Conservation (phyloP, 2,888 invertebrate species). For the Malthinus flaveolus region DNA sequence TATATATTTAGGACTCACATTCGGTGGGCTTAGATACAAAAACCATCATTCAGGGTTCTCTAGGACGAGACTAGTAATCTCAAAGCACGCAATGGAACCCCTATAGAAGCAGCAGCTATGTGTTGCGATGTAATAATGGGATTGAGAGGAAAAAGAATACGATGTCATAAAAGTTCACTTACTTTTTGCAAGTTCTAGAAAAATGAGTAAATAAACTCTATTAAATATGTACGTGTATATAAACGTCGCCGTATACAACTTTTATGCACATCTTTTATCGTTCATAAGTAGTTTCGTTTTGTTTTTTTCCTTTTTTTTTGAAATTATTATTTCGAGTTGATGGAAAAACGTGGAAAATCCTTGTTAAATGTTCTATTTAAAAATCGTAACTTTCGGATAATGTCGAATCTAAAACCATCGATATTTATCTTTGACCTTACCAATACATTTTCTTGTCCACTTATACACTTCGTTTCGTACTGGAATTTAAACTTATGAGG, state of each 20-base stretch:
- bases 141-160: constrained; percentile 29
- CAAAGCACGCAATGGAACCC: constrained; percentile 29
- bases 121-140: constrained; percentile 31
- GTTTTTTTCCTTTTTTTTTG: no score
- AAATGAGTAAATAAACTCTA: constrained; percentile 24
- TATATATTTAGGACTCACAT: constrained; percentile 35
- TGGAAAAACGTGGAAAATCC: no score
- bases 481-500: no score
- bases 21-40: constrained; percentile 33
- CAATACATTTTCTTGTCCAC: not conserved
- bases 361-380: not conserved
- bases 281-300: no score
- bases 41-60: constrained; percentile 33
- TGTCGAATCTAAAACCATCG: constrained; percentile 2
- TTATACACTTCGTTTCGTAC: no score
- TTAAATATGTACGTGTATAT: constrained; percentile 8
- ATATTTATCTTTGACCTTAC: constrained; percentile 2
- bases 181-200: constrained; percentile 22
- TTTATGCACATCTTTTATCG: no score
- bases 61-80: constrained; percentile 30
- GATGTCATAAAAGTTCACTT: constrained; percentile 28
- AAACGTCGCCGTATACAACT: not conserved
- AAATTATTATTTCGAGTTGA: no score
- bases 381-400: constrained; percentile 1
- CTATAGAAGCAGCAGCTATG: constrained; percentile 24